Evolutionary conservation across 2,888 invertebrate species (phyloP).

Genomic region (Stomorhina lunata): DNA sequence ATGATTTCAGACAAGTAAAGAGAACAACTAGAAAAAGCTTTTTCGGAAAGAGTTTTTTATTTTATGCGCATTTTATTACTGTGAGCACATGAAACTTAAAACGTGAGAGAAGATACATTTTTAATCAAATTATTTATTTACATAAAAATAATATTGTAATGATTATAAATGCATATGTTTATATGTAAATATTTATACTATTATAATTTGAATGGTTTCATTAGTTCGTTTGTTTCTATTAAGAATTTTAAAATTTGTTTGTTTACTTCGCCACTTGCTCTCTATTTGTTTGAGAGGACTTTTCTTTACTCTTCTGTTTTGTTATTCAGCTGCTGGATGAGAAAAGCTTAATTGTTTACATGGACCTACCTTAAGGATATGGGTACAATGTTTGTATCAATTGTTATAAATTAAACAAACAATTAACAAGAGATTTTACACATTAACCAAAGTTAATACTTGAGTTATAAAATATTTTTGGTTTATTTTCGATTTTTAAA

Average conservation of each 20-base stretch:
- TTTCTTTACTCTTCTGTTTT: neutral
- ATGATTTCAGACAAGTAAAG: neutral
- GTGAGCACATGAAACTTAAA: neutral
- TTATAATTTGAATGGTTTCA: no score
- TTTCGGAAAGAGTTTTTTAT: neutral
- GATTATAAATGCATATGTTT: no score
- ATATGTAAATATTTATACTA: no score
- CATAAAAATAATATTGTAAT: no score
- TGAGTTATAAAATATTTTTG: no score
- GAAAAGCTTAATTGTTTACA: constrained; percentile 24
- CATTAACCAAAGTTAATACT: no score
- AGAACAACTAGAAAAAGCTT: constrained; percentile 6
- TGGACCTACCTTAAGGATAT: constrained; percentile 33
- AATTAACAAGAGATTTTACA: neutral
- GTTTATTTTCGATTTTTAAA: no score
- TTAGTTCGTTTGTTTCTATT: no score
- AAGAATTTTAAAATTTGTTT: neutral
- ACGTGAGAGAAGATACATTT: neutral
- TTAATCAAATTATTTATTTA: neutral
- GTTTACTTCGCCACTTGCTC: neutral
- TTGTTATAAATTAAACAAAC: neutral
- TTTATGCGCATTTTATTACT: constrained; percentile 35
- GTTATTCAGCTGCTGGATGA: neutral
- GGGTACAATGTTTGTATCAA: no score
- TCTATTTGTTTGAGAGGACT: no score